Evolutionary conservation across 92 coral and sea anemone genomes (phyloP).

Genomic region (Parazoanthus swiftii): DNA sequence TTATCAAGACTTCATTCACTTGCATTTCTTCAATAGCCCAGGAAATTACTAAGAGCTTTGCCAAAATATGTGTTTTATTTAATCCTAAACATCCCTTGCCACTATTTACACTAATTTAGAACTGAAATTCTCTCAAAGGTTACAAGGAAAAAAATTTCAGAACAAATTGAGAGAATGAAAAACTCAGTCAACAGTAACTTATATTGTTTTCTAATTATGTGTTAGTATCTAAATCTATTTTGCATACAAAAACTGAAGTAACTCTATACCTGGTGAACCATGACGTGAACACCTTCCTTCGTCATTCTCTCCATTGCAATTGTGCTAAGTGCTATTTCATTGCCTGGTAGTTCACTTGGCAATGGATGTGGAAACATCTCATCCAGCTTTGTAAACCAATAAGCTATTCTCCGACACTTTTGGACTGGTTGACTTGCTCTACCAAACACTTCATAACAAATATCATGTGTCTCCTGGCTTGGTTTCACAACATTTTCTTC

Average conservation of each 20-base stretch:
- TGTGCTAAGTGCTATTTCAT: constrained; percentile 74
- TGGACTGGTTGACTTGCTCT: constrained; percentile 94
- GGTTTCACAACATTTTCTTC: constrained; percentile 92
- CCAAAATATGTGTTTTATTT: too few species aligned
- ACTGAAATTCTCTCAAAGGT: too few species aligned
- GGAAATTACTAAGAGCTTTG: too few species aligned
- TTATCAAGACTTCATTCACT: too few species aligned
- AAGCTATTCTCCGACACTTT: constrained; percentile 84
- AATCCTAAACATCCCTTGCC: too few species aligned
- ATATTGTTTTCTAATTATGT: background rate
- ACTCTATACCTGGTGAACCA: constrained; percentile 62
- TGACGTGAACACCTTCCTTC: constrained; percentile 62
- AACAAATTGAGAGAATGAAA: too few species aligned
- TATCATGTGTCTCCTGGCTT: constrained; percentile 78
- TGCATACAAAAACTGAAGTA: too few species aligned
- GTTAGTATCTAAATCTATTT: too few species aligned
- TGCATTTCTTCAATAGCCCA: too few species aligned
- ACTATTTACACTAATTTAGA: too few species aligned
- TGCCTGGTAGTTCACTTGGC: constrained; percentile 77
- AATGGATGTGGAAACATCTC: constrained; percentile 96
- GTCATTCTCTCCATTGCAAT: constrained; percentile 83
- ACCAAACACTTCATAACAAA: constrained; percentile 86
- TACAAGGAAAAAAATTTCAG: too few species aligned
- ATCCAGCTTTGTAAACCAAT: constrained; percentile 93
- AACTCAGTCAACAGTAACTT: background rate